Conservation (phyloP, 2,888 invertebrate species). For the Deilephila porcellus region DNA sequence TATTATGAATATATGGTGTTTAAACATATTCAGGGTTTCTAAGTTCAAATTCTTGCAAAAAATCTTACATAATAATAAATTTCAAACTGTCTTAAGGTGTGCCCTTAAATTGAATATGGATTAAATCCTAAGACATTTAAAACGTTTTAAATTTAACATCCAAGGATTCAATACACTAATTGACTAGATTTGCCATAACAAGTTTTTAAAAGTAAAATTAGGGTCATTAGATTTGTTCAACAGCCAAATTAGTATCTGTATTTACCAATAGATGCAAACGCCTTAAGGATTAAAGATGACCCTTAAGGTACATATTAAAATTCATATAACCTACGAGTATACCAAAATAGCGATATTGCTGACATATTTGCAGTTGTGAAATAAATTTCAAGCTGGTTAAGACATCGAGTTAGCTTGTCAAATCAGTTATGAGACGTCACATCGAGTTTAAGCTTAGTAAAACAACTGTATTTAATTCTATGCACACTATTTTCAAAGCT, state of each 20-base stretch:
- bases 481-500: background rate
- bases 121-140: too few relatives aligned
- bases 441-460: background rate
- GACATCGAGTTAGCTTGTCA: slow-evolving; percentile 4
- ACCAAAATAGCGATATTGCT: background rate
- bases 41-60: too few relatives aligned
- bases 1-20: background rate
- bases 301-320: background rate
- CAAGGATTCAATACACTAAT: background rate
- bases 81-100: too few relatives aligned
- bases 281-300: slow-evolving; percentile 6
- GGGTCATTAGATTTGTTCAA: background rate
- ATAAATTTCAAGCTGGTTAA: slow-evolving; percentile 7
- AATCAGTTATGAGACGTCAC: background rate
- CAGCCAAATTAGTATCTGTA: background rate
- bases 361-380: slow-evolving; percentile 1
- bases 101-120: too few relatives aligned
- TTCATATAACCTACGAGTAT: background rate
- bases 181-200: background rate
- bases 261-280: background rate
- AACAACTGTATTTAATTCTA: background rate
- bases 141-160: background rate
- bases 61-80: too few relatives aligned
- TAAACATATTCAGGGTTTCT: too few relatives aligned
- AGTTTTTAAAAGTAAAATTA: background rate